A percentile compares a stretch with the other conserved stretches of the same genome.
Conservation (phyloP, 2,888 invertebrate genomes). For the Tyria jacobaeae region DNA sequence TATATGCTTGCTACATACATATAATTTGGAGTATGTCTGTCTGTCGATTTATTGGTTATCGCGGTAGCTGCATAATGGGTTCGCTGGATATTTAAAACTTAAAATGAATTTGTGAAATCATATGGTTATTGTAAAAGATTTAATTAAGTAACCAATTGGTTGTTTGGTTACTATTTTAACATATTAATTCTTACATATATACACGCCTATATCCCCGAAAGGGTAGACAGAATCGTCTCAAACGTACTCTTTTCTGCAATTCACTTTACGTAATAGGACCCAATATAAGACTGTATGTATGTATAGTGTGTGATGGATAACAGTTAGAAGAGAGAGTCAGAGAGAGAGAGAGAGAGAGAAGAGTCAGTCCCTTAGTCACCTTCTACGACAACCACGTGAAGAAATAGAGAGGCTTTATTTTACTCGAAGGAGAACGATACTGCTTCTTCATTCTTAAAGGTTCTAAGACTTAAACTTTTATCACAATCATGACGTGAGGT, state of each 20-base stretch:
- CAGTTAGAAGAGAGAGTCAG: too few relatives aligned
- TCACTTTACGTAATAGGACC: too few relatives aligned
- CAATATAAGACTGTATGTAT: too few relatives aligned
- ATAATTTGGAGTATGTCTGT: slow-evolving; percentile 53
- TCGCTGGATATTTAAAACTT: slow-evolving; percentile 22
- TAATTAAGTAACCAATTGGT: background rate
- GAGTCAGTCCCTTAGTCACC: too few relatives aligned
- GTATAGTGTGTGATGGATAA: too few relatives aligned
- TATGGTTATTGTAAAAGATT: background rate
- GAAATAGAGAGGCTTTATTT: too few relatives aligned
- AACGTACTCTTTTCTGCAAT: background rate
- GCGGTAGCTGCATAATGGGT: slow-evolving; percentile 28
- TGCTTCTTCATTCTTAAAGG: too few relatives aligned
- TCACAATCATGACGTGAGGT: too few relatives aligned
- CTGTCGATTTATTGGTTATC: slow-evolving; percentile 47
- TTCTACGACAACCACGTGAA: too few relatives aligned
- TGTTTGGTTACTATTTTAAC: background rate
- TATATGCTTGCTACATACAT: slow-evolving; percentile 37
- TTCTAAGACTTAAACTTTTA: too few relatives aligned
- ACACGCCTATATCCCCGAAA: background rate
- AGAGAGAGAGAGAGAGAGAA: too few relatives aligned
- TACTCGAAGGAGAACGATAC: too few relatives aligned
- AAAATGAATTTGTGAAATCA: slow-evolving; percentile 27
- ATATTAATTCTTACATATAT: background rate
- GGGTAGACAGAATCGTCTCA: background rate